phyloP scores from a whole-genome alignment of 2,113 vertebrate genomes.

The Anarrhichthys ocellatus region DNA sequence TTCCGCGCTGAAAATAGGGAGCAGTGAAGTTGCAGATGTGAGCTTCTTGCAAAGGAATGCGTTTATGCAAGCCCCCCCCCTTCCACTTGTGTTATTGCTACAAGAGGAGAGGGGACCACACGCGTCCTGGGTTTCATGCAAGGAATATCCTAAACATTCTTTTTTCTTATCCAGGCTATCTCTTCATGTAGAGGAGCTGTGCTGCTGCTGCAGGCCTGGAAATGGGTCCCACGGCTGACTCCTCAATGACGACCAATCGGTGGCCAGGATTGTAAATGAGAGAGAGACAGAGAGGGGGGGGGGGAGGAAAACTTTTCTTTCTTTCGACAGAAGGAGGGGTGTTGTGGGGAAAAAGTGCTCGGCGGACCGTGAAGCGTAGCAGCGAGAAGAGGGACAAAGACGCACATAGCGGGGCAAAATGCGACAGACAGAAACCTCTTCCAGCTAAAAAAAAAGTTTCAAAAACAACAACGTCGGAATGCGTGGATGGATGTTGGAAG shows the following conservation, averaged over 20 bases:
- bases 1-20: constrained; percentile 54
- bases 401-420: constrained; percentile 64
- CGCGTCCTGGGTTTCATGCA: constrained; percentile 64
- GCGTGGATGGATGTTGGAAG: constrained; percentile 24
- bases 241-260: constrained; percentile 77
- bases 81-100: constrained; percentile 50
- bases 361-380: constrained; percentile 82
- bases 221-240: constrained; percentile 73
- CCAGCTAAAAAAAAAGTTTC: background rate
- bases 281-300: constrained; percentile 17
- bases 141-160: constrained; percentile 69
- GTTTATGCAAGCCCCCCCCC: constrained; percentile 33
- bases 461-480: constrained; percentile 21
- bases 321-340: constrained; percentile 73
- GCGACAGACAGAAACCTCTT: constrained; percentile 45
- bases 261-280: constrained; percentile 68
- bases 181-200: constrained; percentile 54
- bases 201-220: constrained; percentile 55
- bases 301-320: constrained; percentile 67
- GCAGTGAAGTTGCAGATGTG: constrained; percentile 74
- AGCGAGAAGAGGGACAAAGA: constrained; percentile 80
- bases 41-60: constrained; percentile 73
- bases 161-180: constrained; percentile 50
- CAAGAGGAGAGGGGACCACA: constrained; percentile 73
- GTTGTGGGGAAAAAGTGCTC: constrained; percentile 72